These are phyloP conservation scores for Buphagus erythrorhynchus DNA, from an alignment of 2,797 vertebrate genomes.

Conservation along the genomic window DNA sequence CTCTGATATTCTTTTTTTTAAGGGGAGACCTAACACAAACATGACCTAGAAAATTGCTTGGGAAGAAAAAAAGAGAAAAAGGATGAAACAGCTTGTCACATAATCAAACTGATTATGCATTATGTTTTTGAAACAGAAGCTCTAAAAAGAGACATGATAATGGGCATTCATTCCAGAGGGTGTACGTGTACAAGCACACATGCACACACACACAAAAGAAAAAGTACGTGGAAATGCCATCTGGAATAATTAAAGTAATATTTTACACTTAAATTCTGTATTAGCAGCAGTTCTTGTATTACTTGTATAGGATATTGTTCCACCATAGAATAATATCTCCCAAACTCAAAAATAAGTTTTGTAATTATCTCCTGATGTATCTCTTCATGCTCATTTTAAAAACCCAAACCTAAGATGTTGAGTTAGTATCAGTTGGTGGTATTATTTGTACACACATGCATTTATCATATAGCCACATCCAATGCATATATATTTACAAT, in stretches of 20 bases:
- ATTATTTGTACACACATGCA: neutral
- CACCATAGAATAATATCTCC: neutral
- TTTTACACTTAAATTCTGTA: neutral
- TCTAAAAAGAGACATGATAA: conserved; percentile 23
- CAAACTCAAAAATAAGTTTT: neutral
- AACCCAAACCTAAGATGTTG: neutral
- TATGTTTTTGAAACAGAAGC: conserved; percentile 44
- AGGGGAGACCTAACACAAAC: conserved; percentile 19
- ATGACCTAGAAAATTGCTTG: conserved; percentile 43
- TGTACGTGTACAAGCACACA: neutral
- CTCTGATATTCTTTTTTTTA: neutral
- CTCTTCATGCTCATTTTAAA: neutral
- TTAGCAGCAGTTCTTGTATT: neutral
- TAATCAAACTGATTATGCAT: conserved; percentile 60
- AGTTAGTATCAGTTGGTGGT: neutral
- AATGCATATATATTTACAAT: neutral
- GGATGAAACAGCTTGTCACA: conserved; percentile 43
- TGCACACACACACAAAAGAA: neutral
- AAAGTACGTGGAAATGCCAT: neutral
- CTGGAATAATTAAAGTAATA: neutral
- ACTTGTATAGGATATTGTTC: neutral
- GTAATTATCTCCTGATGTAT: neutral
- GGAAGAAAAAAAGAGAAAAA: neutral
- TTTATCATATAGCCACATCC: neutral
- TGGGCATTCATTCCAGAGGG: neutral